A percentile compares a stretch with the other conserved stretches of the same genome.
phyloP scores from a whole-genome alignment of 2,797 vertebrate genomes.

The Bradypodion ventrale region DNA sequence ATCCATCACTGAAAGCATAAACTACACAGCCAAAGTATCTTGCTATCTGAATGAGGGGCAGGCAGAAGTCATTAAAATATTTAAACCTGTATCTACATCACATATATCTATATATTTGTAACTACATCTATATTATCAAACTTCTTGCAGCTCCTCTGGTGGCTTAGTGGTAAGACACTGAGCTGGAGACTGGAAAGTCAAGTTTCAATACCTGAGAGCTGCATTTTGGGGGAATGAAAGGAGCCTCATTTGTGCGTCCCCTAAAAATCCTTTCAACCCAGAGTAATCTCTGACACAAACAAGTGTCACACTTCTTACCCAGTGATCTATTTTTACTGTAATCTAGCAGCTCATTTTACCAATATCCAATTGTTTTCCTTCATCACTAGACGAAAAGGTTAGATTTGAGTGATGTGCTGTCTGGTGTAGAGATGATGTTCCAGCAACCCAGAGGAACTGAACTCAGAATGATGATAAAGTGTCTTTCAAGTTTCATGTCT shows the following conservation, averaged over 20 bases:
- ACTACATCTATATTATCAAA: no score
- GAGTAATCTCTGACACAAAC: no score
- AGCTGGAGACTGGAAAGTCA: no score
- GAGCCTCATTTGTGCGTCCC: no score
- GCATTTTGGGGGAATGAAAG: no score
- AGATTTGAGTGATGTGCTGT: constrained; percentile 19
- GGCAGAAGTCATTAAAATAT: not conserved
- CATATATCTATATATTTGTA: no score
- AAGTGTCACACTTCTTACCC: not conserved
- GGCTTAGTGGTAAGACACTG: no score
- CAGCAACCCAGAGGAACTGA: constrained; percentile 1
- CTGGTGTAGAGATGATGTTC: constrained; percentile 9
- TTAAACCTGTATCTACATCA: no score
- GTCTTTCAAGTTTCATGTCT: constrained; percentile 11
- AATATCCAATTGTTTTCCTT: constrained; percentile 28
- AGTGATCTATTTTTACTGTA: constrained; percentile 4
- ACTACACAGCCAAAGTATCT: not conserved
- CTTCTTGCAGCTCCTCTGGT: no score
- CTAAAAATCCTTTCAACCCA: no score
- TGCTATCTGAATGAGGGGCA: not conserved
- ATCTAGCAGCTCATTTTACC: constrained; percentile 3
- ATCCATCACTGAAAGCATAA: not conserved
- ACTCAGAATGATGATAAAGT: constrained; percentile 23
- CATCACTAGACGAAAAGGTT: constrained; percentile 11
- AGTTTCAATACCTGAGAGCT: no score